Evolutionary conservation across 2,113 vertebrate species (phyloP).

Genomic region (Sebastes fasciatus): DNA sequence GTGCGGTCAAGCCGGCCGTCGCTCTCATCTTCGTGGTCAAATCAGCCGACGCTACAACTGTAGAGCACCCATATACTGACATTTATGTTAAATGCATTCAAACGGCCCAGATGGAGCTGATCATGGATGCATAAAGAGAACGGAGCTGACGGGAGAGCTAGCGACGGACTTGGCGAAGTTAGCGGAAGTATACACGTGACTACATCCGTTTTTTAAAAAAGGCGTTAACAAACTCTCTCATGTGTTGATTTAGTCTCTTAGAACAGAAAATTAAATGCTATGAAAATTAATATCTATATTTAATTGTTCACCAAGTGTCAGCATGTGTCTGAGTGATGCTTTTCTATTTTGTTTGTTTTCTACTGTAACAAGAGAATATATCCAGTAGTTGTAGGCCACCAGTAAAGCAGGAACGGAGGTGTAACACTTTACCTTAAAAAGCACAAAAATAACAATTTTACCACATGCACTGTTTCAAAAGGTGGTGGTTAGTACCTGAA

Average conservation of each 20-base stretch:
- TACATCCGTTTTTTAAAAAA: no score
- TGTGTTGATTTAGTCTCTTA: neutral
- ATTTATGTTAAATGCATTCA: no score
- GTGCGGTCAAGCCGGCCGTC: no score
- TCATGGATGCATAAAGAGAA: no score
- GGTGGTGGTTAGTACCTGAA: constrained; percentile 42
- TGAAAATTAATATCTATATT: neutral
- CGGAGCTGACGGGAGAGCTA: no score
- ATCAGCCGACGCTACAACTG: no score
- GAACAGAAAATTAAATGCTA: neutral
- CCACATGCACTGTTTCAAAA: constrained; percentile 38
- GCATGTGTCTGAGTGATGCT: neutral
- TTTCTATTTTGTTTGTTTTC: neutral
- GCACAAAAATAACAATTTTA: constrained; percentile 36
- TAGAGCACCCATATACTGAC: no score
- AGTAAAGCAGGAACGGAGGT: neutral
- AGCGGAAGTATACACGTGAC: no score
- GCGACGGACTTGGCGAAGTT: no score
- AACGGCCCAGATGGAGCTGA: no score
- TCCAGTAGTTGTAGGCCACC: neutral
- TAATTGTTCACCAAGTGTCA: neutral
- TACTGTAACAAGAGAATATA: neutral
- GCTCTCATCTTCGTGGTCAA: no score
- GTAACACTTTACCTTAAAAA: constrained; percentile 21
- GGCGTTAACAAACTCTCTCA: no score